phyloP scores from a whole-genome alignment of 2,797 vertebrate genomes.

The Lepus townsendii region DNA sequence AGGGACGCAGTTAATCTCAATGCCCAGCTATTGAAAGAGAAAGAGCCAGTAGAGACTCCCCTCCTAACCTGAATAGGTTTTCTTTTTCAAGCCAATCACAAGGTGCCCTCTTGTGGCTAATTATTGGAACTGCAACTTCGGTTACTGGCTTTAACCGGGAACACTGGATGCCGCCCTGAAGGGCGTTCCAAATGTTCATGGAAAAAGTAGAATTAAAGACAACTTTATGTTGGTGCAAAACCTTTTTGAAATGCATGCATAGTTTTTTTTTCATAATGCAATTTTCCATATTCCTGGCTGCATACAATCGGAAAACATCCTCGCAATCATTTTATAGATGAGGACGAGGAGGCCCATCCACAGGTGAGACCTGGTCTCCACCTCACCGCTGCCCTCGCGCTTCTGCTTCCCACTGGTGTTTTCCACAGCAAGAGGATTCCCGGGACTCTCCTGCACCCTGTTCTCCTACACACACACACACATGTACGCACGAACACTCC shows the following conservation, averaged over 20 bases:
- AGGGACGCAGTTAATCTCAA: background rate
- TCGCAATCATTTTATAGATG: background rate
- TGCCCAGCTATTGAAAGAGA: background rate
- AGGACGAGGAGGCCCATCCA: background rate
- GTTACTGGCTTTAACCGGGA: background rate
- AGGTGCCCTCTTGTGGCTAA: slow-evolving; percentile 40
- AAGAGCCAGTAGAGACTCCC: background rate
- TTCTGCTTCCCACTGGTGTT: background rate
- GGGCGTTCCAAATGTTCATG: no score
- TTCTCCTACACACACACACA: no score
- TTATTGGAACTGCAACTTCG: background rate
- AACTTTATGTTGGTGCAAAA: no score
- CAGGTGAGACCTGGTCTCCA: background rate
- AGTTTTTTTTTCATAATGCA: no score
- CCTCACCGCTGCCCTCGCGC: background rate
- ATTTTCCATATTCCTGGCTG: no score
- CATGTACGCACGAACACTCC: background rate
- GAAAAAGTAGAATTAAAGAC: no score
- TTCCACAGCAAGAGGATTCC: background rate
- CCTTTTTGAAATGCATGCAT: no score
- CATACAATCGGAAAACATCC: no score
- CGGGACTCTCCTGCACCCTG: background rate
- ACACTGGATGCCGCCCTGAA: no score
- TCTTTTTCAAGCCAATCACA: background rate
- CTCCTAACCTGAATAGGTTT: background rate